phyloP scores from a whole-genome alignment of 2,888 invertebrate species.

The Deilephila elpenor region DNA sequence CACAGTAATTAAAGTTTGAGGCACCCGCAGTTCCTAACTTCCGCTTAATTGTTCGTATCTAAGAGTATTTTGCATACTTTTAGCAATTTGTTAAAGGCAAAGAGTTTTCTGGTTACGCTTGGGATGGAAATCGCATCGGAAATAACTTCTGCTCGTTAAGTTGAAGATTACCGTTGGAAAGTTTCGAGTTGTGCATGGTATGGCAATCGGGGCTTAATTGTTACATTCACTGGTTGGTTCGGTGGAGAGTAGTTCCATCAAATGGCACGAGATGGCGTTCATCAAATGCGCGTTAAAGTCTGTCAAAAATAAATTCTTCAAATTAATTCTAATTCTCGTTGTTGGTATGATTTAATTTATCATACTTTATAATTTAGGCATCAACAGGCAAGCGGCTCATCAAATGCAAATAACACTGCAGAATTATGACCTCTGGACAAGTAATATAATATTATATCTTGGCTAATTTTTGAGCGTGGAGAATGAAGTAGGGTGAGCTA shows the following conservation, averaged over 20 bases:
- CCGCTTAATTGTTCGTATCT: slow-evolving; percentile 24
- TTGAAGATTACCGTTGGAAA: slow-evolving; percentile 15
- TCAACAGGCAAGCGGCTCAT: too few species aligned
- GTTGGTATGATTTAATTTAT: too few species aligned
- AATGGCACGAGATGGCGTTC: neutral
- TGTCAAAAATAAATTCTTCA: neutral
- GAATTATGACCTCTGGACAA: neutral
- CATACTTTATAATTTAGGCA: too few species aligned
- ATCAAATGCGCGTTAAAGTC: neutral
- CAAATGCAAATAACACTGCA: too few species aligned
- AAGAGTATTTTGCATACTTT: slow-evolving; percentile 23
- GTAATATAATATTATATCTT: neutral
- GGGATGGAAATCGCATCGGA: slow-evolving; percentile 16
- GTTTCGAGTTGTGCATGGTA: slow-evolving; percentile 13
- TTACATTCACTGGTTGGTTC: slow-evolving; percentile 13
- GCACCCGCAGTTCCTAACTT: slow-evolving; percentile 15
- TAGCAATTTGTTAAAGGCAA: slow-evolving; percentile 26
- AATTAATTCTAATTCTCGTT: too few species aligned
- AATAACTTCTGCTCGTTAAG: slow-evolving; percentile 23
- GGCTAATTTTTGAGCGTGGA: neutral
- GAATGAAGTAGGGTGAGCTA: neutral
- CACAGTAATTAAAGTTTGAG: slow-evolving; percentile 28
- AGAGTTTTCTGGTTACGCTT: slow-evolving; percentile 17
- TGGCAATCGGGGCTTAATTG: neutral
- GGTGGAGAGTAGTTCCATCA: neutral